phyloP scores from a whole-genome alignment of 2,888 invertebrate species.

The Deilephila porcellus region DNA sequence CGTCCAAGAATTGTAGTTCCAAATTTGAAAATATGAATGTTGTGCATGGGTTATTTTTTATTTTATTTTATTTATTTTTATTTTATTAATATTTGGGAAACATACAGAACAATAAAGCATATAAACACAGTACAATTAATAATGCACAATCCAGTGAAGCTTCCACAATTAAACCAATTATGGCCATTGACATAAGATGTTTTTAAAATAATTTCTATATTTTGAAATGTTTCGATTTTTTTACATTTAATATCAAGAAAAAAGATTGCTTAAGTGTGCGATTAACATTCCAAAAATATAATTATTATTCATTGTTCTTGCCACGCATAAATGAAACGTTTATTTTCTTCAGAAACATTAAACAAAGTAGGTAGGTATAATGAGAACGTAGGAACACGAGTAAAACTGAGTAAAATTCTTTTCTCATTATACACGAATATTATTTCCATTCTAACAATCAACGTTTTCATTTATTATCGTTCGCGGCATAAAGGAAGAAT shows the following conservation, averaged over 20 bases:
- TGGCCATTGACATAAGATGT: neutral
- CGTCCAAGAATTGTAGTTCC: neutral
- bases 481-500: constrained; percentile 69
- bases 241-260: no score
- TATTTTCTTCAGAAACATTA: neutral
- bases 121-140: no score
- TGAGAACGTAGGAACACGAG: constrained; percentile 11
- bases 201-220: no score
- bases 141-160: no score
- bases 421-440: constrained; percentile 38
- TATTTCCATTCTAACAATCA: constrained; percentile 47
- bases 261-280: no score
- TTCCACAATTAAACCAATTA: no score
- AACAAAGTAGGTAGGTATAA: neutral
- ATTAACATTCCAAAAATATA: no score
- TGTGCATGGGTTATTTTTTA: neutral
- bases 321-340: neutral
- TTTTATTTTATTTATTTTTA: no score
- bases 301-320: no score
- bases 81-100: no score
- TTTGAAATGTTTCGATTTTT: no score
- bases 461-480: constrained; percentile 68
- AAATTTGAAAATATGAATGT: constrained; percentile 6
- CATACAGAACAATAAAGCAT: no score
- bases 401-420: constrained; percentile 26